Evolutionary conservation across 1,140 invertebrate genomes (phyloP).

Genomic region (Bombus difficillimus): DNA sequence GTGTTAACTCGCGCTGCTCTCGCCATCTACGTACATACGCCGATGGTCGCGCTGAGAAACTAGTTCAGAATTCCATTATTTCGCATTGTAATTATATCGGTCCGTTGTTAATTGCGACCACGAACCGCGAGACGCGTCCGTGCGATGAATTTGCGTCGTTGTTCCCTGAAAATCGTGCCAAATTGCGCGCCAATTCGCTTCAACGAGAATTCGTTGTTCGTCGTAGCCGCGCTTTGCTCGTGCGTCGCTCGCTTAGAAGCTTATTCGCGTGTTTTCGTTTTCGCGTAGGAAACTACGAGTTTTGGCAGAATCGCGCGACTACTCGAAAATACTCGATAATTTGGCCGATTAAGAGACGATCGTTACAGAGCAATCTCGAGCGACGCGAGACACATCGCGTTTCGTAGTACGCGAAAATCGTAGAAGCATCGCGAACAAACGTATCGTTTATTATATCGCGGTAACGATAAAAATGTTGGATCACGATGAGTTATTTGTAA

Average conservation of each 20-base stretch:
- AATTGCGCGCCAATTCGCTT: background rate
- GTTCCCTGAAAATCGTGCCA: background rate
- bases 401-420: too few relatives aligned
- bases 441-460: fast-evolving
- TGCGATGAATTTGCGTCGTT: background rate
- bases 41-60: background rate
- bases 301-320: too few relatives aligned
- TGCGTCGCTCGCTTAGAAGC: background rate
- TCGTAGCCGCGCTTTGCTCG: too few relatives aligned
- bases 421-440: too few relatives aligned
- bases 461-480: too few relatives aligned
- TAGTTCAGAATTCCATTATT: slow-evolving; percentile 33
- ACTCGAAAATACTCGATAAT: too few relatives aligned
- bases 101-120: slow-evolving; percentile 11
- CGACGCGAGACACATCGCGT: too few relatives aligned
- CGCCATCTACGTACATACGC: too few relatives aligned
- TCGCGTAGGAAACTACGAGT: too few relatives aligned
- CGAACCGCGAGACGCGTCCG: background rate
- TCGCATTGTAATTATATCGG: slow-evolving; percentile 12
- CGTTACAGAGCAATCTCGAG: too few relatives aligned
- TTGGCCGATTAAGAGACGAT: too few relatives aligned
- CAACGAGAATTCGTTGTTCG: too few relatives aligned
- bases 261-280: background rate
- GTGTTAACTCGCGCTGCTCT: background rate
- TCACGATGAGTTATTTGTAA: fast-evolving